phyloP scores from a whole-genome alignment of 2,888 invertebrate genomes.

The Meandrusa payeni region DNA sequence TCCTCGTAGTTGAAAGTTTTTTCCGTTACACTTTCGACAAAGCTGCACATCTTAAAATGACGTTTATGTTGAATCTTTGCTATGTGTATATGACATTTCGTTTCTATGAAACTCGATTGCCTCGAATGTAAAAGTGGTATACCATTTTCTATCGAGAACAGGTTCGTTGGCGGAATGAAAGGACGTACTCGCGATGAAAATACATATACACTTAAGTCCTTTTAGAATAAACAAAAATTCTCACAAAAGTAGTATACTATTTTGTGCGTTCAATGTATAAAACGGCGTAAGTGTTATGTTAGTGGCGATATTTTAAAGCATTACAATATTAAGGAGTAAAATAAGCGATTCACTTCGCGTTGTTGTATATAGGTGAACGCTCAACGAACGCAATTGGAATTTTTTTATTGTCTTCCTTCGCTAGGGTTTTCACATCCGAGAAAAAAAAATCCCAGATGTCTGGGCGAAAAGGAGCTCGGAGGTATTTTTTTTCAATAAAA shows the following conservation, averaged over 20 bases:
- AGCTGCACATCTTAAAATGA: slow-evolving; percentile 23
- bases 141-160: slow-evolving; percentile 61
- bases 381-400: slow-evolving; percentile 20
- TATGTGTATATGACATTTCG: slow-evolving; percentile 30
- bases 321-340: slow-evolving; percentile 30
- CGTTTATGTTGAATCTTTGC: slow-evolving; percentile 17
- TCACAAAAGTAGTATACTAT: slow-evolving; percentile 66
- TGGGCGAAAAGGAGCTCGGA: too few relatives aligned
- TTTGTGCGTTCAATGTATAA: slow-evolving; percentile 33
- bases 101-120: slow-evolving; percentile 10
- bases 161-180: slow-evolving; percentile 35
- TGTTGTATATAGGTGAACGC: slow-evolving; percentile 35
- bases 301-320: slow-evolving; percentile 17
- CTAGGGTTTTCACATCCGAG: slow-evolving; percentile 1
- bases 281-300: slow-evolving; percentile 40
- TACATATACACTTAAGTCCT: slow-evolving; percentile 37
- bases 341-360: slow-evolving; percentile 36
- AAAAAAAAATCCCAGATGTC: too few relatives aligned
- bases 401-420: slow-evolving; percentile 20
- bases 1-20: slow-evolving; percentile 44
- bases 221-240: slow-evolving; percentile 30
- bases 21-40: slow-evolving; percentile 48
- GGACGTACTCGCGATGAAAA: slow-evolving; percentile 41
- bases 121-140: slow-evolving; percentile 49
- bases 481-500: too few relatives aligned